Evolutionary conservation across 1,140 invertebrate species (phyloP), one percentile per base, ranked within the genome.

Genomic region (Dreissena rostriformis): DNA sequence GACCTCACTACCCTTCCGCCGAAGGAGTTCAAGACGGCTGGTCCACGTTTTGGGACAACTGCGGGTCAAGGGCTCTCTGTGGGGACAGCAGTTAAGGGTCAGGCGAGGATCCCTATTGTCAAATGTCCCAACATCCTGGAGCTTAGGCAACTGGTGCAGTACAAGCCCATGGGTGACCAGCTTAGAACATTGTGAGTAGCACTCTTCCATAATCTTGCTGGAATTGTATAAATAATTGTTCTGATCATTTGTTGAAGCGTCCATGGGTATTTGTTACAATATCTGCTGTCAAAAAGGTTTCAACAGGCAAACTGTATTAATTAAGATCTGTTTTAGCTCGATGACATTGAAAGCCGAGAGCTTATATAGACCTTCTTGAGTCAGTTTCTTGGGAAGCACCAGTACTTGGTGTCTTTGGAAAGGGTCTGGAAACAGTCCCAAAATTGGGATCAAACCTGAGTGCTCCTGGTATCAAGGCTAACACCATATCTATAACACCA

Each of bases 1-100:
- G 92, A 94, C 85, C 87, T 94, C 10, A 91, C 88, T 24, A 90
- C 90, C 0, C 86, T 93, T 49, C 92, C 93, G 11, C 81, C 93
- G 4, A 90, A 88, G 55, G 92, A 94, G 74, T 88, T 85, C 53
- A 92, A 92, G 85, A 90, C 82, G 22, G 86, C 88, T 52, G 91
- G 92, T 53, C 88, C 91, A n/a, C 86, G 77, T 71, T 93, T 92
- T 89, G 93, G 92, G 11, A 92, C 90, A 17, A 92, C 88, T 73
- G 83, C 91, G 49, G 92, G 93, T 28, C 88, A 90, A 81, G 92
- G 92, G 19, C 86, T 93, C 53, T 84, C 86, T 52, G 86, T 93
- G 53, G 92, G 92, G 24, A 82, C 82, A 53, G 87, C 87, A 17
- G 84, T 88, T 19, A 90, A 88, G 70, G 65, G 61, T 28, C 83